These are phyloP conservation scores for Chelmon rostratus DNA, from an alignment of 2,797 vertebrate species.

Conservation along the genomic window DNA sequence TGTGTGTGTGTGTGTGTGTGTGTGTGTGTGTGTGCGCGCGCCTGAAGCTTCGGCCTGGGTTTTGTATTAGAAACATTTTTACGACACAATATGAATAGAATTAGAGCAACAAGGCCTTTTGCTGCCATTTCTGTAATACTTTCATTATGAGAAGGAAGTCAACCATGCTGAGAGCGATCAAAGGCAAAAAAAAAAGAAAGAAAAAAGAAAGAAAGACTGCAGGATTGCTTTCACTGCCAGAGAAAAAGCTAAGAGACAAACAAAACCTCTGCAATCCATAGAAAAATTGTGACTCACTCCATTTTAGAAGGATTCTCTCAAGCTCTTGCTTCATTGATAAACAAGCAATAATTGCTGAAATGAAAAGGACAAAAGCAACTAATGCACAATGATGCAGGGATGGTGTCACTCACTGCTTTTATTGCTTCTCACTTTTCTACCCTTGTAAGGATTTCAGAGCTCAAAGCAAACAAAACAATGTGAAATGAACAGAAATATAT, in stretches of 20 bases:
- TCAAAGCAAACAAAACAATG: conserved; percentile 9
- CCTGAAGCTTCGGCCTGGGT: conserved; percentile 28
- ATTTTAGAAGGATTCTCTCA: conserved; percentile 57
- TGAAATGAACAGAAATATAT: background rate
- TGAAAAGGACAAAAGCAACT: conserved; percentile 38
- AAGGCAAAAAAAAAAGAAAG: conserved; percentile 11
- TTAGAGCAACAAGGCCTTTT: conserved; percentile 53
- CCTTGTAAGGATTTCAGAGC: background rate
- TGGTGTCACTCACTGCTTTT: background rate
- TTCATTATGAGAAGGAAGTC: conserved; percentile 60
- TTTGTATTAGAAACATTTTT: conserved; percentile 72
- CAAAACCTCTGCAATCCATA: conserved; percentile 39
- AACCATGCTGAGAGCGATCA: conserved; percentile 43
- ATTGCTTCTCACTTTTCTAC: background rate
- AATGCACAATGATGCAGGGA: conserved; percentile 32
- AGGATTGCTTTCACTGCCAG: conserved; percentile 34
- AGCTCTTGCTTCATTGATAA: conserved; percentile 39
- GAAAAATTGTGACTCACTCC: conserved; percentile 35
- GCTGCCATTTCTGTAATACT: conserved; percentile 47
- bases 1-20: background rate
- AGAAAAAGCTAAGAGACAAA: conserved; percentile 34
- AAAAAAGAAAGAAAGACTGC: conserved; percentile 17
- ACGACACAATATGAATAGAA: conserved; percentile 52
- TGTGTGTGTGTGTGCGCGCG: background rate
- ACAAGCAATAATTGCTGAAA: conserved; percentile 59